phyloP scores from a whole-genome alignment of 2,113 vertebrate genomes.

The Leuciscus idus region DNA sequence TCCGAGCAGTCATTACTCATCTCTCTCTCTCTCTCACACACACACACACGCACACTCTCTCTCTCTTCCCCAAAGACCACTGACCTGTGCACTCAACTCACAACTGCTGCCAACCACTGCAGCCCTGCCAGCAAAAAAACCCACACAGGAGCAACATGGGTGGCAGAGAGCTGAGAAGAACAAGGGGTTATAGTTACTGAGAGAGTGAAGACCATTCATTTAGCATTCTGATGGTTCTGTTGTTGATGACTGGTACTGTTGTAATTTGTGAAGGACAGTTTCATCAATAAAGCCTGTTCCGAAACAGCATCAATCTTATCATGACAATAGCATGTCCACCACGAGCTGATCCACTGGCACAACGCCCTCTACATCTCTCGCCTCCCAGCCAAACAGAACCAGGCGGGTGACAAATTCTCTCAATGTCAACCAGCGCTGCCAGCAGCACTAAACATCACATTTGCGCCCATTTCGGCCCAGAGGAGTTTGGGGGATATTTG shows the following conservation, averaged over 20 bases:
- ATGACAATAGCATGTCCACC: conserved; percentile 24
- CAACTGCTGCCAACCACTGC: conserved; percentile 45
- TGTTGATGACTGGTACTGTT: background rate
- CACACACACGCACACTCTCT: conserved; percentile 16
- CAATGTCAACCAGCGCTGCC: conserved; percentile 20
- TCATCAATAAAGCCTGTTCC: background rate
- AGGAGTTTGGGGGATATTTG: conserved; percentile 46
- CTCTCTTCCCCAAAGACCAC: conserved; percentile 19
- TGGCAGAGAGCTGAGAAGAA: background rate
- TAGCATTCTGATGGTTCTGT: background rate
- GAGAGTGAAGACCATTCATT: conserved; percentile 2
- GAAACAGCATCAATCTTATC: conserved; percentile 19
- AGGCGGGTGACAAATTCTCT: conserved; percentile 31
- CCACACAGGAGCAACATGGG: conserved; percentile 25
- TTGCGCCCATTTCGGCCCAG: conserved; percentile 16
- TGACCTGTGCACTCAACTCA: conserved; percentile 43
- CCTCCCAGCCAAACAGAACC: conserved; percentile 11
- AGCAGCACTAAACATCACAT: conserved; percentile 20
- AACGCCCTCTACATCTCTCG: conserved; percentile 39
- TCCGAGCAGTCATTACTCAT: conserved; percentile 42
- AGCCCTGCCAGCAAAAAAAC: conserved; percentile 33
- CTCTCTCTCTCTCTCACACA: conserved; percentile 2
- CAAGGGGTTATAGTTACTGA: background rate
- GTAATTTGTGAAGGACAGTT: background rate
- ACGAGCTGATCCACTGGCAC: conserved; percentile 50